Evolutionary conservation across 2,888 invertebrate genomes (phyloP).

Genomic region (Hedychridium roseum): DNA sequence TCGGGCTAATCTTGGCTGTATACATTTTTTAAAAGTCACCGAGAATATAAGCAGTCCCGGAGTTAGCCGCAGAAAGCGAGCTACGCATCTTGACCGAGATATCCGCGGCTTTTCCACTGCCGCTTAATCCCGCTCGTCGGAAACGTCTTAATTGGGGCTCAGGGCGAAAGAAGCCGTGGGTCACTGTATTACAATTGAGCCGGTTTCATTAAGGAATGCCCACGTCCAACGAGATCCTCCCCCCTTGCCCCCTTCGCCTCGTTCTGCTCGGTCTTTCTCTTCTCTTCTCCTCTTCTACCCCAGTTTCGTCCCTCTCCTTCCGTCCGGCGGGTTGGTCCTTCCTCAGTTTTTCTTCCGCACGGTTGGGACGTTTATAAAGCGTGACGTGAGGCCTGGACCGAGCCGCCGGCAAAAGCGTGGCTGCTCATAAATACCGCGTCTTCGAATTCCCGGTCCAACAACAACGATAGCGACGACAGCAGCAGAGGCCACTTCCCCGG

Average conservation of each 20-base stretch:
- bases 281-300: background rate
- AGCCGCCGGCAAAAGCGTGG: background rate
- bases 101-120: slow-evolving; percentile 32
- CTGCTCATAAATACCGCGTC: slow-evolving; percentile 34
- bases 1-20: too few relatives aligned
- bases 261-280: background rate
- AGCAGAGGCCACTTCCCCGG: slow-evolving; percentile 29
- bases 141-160: slow-evolving; percentile 52
- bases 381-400: slow-evolving; percentile 2
- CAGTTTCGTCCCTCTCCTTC: background rate
- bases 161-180: slow-evolving; percentile 48
- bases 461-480: slow-evolving; percentile 1
- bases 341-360: background rate
- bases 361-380: background rate
- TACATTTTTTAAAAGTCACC: too few relatives aligned
- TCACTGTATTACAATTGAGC: slow-evolving; percentile 42
- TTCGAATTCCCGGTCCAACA: slow-evolving; percentile 25
- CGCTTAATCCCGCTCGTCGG: slow-evolving; percentile 38
- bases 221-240: background rate
- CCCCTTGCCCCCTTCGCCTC: background rate
- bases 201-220: slow-evolving; percentile 29
- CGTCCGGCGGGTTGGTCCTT: background rate
- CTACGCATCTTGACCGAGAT: too few relatives aligned
- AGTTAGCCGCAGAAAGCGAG: background rate
- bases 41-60: too few relatives aligned